phyloP scores from a whole-genome alignment of 2,797 vertebrate species.

The Pteropus rufus region DNA sequence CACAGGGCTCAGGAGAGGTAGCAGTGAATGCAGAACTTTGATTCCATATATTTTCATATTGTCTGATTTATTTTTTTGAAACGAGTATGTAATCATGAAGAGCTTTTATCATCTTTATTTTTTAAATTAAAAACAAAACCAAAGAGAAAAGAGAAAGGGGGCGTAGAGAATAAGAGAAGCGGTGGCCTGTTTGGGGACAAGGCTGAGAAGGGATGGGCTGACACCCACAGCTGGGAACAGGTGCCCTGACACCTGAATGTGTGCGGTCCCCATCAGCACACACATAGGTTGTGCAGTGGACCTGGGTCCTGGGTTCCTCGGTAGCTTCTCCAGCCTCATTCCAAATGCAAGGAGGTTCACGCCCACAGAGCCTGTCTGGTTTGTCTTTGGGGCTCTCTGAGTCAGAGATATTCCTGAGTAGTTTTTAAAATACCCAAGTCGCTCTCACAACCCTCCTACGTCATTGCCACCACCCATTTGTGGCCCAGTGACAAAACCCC shows the following conservation, averaged over 20 bases:
- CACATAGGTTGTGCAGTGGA: rapidly evolving
- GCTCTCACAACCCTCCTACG: neutral
- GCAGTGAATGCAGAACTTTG: neutral
- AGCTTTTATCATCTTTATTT: neutral
- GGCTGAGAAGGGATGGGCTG: neutral
- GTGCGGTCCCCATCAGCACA: rapidly evolving
- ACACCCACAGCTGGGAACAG: rapidly evolving
- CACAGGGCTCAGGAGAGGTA: neutral
- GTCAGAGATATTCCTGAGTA: neutral
- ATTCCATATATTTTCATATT: neutral
- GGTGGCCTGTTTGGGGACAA: neutral
- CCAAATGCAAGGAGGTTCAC: neutral
- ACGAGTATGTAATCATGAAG: neutral
- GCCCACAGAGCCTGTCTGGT: neutral
- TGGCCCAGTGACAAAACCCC: neutral
- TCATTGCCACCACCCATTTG: neutral
- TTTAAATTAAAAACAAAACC: slow-evolving; percentile 5
- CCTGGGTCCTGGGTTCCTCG: rapidly evolving
- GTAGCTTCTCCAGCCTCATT: neutral
- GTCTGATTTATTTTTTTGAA: neutral
- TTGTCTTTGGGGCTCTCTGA: neutral
- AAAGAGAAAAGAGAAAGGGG: neutral
- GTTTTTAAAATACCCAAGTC: neutral
- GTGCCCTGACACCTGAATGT: rapidly evolving
- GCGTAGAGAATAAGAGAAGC: neutral